Evolutionary conservation across 2,888 invertebrate species (phyloP).

Genomic region (Hemithea aestivaria): DNA sequence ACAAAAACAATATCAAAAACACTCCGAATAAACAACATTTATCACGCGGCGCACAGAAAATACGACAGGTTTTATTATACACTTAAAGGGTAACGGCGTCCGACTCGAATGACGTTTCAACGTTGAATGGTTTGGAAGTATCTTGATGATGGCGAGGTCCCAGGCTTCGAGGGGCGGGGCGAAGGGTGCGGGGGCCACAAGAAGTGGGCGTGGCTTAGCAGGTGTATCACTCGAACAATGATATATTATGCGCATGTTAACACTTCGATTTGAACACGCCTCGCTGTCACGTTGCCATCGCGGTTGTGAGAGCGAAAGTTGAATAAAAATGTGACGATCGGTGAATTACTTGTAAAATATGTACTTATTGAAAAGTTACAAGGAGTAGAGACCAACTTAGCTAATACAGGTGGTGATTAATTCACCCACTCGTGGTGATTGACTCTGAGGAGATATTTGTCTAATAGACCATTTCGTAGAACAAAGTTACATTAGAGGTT

Average conservation of each 20-base stretch:
- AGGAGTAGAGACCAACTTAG: too few relatives aligned
- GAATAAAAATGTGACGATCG: constrained; percentile 18
- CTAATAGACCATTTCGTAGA: too few relatives aligned
- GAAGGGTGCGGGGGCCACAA: constrained; percentile 32
- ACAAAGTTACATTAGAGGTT: too few relatives aligned
- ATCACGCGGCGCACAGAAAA: constrained; percentile 55
- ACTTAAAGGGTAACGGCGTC: constrained; percentile 45
- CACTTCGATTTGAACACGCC: constrained; percentile 68
- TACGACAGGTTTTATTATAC: constrained; percentile 28
- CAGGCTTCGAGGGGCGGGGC: constrained; percentile 41
- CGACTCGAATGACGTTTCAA: constrained; percentile 51
- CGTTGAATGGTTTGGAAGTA: constrained; percentile 53
- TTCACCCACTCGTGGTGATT: too few relatives aligned
- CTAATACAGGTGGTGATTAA: too few relatives aligned
- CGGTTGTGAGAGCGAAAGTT: constrained; percentile 58
- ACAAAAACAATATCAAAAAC: constrained; percentile 38
- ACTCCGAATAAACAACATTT: constrained; percentile 43
- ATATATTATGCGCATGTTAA: constrained; percentile 75
- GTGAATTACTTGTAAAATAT: not conserved
- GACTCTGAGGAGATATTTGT: too few relatives aligned
- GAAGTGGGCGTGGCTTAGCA: constrained; percentile 60
- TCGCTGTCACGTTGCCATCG: constrained; percentile 60
- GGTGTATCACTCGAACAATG: constrained; percentile 69
- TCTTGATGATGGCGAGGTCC: constrained; percentile 57
- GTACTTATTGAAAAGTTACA: too few relatives aligned